Conservation (phyloP, 2,113 vertebrate genomes). For the Hepsetus odoe region DNA sequence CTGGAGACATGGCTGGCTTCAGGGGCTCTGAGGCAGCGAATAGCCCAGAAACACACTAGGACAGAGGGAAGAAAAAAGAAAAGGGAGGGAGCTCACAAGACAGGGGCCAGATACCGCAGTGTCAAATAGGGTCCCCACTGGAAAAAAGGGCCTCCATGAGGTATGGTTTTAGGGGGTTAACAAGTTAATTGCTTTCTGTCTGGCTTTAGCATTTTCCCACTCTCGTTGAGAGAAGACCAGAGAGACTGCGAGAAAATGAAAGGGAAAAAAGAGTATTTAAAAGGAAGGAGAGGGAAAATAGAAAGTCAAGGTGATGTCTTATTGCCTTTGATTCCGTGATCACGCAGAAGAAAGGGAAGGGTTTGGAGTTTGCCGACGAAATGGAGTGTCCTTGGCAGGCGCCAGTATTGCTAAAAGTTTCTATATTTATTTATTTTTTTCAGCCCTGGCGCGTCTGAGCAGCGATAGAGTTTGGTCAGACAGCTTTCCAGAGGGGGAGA, state of each 20-base stretch:
- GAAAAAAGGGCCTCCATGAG: conserved; percentile 18
- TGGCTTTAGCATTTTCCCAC: conserved; percentile 30
- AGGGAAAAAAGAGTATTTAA: conserved; percentile 29
- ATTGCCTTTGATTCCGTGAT: conserved; percentile 31
- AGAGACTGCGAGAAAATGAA: conserved; percentile 24
- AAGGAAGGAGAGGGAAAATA: conserved; percentile 15
- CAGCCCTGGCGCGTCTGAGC: not conserved
- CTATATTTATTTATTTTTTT: not conserved
- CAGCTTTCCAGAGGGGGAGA: conserved; percentile 1
- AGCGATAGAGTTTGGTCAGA: conserved; percentile 8
- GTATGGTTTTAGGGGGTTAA: conserved; percentile 29
- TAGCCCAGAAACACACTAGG: conserved; percentile 52
- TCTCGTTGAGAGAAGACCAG: conserved; percentile 27
- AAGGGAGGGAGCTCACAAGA: conserved; percentile 67
- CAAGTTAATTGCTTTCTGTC: conserved; percentile 43
- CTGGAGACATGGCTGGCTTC: conserved; percentile 68
- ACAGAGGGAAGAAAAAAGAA: conserved; percentile 27
- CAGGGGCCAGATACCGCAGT: conserved; percentile 36
- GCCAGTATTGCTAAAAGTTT: not conserved
- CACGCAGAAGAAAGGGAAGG: conserved; percentile 28
- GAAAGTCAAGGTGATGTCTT: conserved; percentile 41
- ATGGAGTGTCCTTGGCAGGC: conserved; percentile 29
- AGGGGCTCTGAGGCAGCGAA: conserved; percentile 59
- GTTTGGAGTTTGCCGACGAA: conserved; percentile 12
- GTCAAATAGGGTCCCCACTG: conserved; percentile 18